These are phyloP conservation scores for Stramonita haemastoma DNA, from an alignment of 2,888 invertebrate species.

Conservation along the genomic window DNA sequence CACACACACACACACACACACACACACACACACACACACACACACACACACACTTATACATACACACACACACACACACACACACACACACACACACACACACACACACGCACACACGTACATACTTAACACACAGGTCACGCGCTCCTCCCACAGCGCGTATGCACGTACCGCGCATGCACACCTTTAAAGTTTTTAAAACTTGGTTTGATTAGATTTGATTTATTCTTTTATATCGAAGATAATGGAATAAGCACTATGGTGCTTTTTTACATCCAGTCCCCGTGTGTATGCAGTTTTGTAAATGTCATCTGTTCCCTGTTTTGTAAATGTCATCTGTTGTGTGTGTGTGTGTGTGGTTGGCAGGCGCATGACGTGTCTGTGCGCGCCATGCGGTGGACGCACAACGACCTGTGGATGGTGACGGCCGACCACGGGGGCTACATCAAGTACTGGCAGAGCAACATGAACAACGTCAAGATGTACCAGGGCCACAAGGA, in stretches of 20 bases:
- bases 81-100: background rate
- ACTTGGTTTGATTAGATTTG: background rate
- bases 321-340: too few species aligned
- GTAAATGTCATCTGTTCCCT: too few species aligned
- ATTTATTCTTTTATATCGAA: too few species aligned
- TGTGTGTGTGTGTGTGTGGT: background rate
- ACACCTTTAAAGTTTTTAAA: too few species aligned
- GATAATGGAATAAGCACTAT: too few species aligned
- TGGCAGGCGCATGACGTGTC: constrained; percentile 97
- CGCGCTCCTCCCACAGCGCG: too few species aligned
- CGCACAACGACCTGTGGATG: constrained; percentile 99
- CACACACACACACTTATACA: background rate
- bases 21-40: background rate
- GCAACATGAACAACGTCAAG: constrained; percentile 99
- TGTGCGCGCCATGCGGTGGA: constrained; percentile 99
- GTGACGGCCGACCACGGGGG: constrained; percentile 99
- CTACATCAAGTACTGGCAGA: constrained; percentile 99
- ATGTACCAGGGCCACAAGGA: constrained; percentile 99
- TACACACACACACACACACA: background rate
- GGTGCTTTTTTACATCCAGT: too few species aligned
- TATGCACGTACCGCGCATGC: too few species aligned
- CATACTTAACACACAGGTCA: too few species aligned
- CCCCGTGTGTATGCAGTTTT: too few species aligned
- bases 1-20: too few species aligned
- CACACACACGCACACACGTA: too few species aligned